A percentile compares a stretch with the other conserved stretches of the same genome.
phyloP scores from a whole-genome alignment of 2,113 vertebrate species.

The Protobothrops mucrosquamatus region DNA sequence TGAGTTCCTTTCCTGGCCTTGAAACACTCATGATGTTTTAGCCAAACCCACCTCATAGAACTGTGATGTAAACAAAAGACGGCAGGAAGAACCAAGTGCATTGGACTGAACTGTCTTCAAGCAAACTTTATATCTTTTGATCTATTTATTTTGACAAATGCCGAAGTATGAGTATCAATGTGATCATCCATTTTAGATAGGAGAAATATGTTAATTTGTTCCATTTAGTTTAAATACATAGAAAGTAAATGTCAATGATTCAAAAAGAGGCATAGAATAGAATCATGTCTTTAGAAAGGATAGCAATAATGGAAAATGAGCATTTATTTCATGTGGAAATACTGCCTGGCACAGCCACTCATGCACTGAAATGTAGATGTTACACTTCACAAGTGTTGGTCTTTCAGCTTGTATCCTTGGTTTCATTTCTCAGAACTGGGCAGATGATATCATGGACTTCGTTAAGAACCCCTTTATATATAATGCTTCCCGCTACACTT shows the following conservation, averaged over 20 bases:
- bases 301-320: not conserved
- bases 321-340: not conserved
- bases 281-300: not conserved
- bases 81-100: not conserved
- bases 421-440: constrained; percentile 82
- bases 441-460: constrained; percentile 83
- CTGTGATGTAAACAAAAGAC: not conserved
- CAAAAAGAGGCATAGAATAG: not conserved
- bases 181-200: not conserved
- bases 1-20: not conserved
- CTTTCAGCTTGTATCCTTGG: not conserved
- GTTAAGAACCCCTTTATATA: constrained; percentile 78
- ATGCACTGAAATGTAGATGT: not conserved
- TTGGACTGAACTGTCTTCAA: not conserved
- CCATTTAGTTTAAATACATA: not conserved
- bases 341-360: not conserved
- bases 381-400: not conserved
- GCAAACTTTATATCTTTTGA: not conserved
- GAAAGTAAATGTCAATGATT: not conserved
- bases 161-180: not conserved
- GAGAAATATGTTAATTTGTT: not conserved
- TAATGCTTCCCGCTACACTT: constrained; percentile 83
- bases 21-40: not conserved
- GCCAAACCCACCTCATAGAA: not conserved
- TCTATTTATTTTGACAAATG: not conserved